A percentile compares a stretch with the other conserved stretches of the same genome.
Evolutionary conservation across 2,113 vertebrate genomes (phyloP).

Genomic region (Cyprinodon variegatus): DNA sequence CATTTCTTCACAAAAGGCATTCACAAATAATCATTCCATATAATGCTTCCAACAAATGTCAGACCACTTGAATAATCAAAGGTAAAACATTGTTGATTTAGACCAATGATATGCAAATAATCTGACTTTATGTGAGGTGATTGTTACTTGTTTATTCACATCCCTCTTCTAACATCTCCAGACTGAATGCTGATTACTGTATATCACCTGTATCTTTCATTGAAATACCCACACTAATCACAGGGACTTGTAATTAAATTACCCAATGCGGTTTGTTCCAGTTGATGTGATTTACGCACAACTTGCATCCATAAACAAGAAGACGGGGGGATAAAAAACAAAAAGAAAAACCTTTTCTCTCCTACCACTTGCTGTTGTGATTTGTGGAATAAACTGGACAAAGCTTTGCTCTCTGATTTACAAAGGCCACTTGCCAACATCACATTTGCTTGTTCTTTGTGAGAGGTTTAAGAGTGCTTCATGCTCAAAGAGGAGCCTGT

Average conservation of each 20-base stretch:
- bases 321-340: not conserved
- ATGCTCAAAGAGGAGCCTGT: slow-evolving; percentile 7
- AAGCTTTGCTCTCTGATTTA: slow-evolving; percentile 36
- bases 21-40: not conserved
- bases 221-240: slow-evolving; percentile 29
- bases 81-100: slow-evolving; percentile 23
- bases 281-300: slow-evolving; percentile 38
- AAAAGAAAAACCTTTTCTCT: slow-evolving; percentile 3
- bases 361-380: slow-evolving; percentile 40
- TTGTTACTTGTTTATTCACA: not conserved
- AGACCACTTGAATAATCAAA: slow-evolving; percentile 28
- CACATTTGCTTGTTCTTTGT: slow-evolving; percentile 12
- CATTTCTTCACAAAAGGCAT: not conserved
- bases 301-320: slow-evolving; percentile 28
- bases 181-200: slow-evolving; percentile 21
- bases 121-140: slow-evolving; percentile 22
- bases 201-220: slow-evolving; percentile 7
- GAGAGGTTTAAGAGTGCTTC: slow-evolving; percentile 20
- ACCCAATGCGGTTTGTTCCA: slow-evolving; percentile 41
- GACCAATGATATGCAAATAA: not conserved
- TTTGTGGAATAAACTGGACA: slow-evolving; percentile 51
- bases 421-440: slow-evolving; percentile 32
- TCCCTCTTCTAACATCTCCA: slow-evolving; percentile 1
- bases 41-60: slow-evolving; percentile 5
- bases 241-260: slow-evolving; percentile 35